Evolutionary conservation across 2,888 invertebrate genomes (phyloP).

Genomic region (Lasioglossum zephyrum): DNA sequence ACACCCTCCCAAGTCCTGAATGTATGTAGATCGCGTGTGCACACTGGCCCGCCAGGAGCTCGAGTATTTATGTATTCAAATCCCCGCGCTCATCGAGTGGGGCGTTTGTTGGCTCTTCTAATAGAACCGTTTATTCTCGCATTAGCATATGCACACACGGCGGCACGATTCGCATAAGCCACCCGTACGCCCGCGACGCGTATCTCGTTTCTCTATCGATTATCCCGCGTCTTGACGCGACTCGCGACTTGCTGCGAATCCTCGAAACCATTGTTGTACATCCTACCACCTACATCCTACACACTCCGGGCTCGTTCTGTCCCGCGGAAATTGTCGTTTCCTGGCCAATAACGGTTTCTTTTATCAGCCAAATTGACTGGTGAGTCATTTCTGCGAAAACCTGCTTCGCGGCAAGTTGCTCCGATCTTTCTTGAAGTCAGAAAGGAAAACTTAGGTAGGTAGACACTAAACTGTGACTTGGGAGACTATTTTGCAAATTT

Average conservation of each 20-base stretch:
- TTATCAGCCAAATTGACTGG: neutral
- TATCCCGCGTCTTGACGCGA: slow-evolving; percentile 14
- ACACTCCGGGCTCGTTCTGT: neutral
- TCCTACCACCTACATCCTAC: neutral
- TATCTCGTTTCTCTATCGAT: slow-evolving; percentile 48
- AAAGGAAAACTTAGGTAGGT: neutral
- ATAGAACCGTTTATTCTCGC: slow-evolving; percentile 83
- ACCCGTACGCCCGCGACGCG: slow-evolving; percentile 39
- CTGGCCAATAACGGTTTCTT: neutral
- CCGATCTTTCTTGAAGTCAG: neutral
- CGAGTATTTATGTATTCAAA: slow-evolving; percentile 83
- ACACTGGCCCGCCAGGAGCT: slow-evolving; percentile 63
- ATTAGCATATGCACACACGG: slow-evolving; percentile 81
- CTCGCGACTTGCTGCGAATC: neutral
- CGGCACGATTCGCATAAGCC: slow-evolving; percentile 61
- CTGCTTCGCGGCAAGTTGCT: neutral
- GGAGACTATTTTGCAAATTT: too few relatives aligned
- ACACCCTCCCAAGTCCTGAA: slow-evolving; percentile 68
- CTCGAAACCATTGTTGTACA: neutral
- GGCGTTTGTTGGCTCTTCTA: slow-evolving; percentile 82
- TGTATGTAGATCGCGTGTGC: slow-evolving; percentile 74
- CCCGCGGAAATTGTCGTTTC: neutral
- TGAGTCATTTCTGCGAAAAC: neutral
- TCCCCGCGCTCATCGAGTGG: slow-evolving; percentile 81
- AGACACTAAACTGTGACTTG: neutral